Base-by-base conservation (phyloP, 2,888 invertebrate species). In the Rotaria sp. region DNA sequence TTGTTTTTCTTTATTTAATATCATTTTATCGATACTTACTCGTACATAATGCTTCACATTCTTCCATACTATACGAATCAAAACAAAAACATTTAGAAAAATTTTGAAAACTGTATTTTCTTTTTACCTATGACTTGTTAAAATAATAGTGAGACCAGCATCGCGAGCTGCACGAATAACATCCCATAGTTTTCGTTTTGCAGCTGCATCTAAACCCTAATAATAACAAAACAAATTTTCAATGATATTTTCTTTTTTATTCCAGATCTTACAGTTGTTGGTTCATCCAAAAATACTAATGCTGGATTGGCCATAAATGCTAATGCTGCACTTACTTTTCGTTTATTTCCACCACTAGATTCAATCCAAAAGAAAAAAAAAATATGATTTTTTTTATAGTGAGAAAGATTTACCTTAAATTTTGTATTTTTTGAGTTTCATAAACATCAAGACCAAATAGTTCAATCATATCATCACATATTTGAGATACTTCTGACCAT, bases 171-270 rank as follows among this genome's bases (percentile, higher is more conserved):
- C 88, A n/a, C 89, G 88, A 84, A 92, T 89, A 86, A 90, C 90
- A 74, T 90, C 90, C 92, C 92, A 92, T 21, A 91, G 90, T 50
- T 91, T 88, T 50, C 92, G 89, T 84, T 91, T 89, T 2, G 91
- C 90, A 15, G 88, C 89, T 8, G 92, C 91, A 88, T 92, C 92
- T 91, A 92, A 91, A 15, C 92, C 92, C 52, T 52, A 52, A 10
- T 52, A 52, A 24, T 3, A 52, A 52, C 7, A 24, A 52, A 10
- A 8, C 8, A 52, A 7, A 21, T 24, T 24, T 5, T 52, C 24
- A 52, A 24, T 52, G 4, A 3, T 52, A 21, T 52, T 24, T 52
- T 24, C 8, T 4, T 52, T 7, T 41, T 41, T 41, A 8, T 41
- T 24, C 2, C 1, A 52, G 8, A 55, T 67, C 15, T 67, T 67